Base-by-base conservation (phyloP, 2,113 vertebrate species). In the Cranoglanis bouderius region DNA sequence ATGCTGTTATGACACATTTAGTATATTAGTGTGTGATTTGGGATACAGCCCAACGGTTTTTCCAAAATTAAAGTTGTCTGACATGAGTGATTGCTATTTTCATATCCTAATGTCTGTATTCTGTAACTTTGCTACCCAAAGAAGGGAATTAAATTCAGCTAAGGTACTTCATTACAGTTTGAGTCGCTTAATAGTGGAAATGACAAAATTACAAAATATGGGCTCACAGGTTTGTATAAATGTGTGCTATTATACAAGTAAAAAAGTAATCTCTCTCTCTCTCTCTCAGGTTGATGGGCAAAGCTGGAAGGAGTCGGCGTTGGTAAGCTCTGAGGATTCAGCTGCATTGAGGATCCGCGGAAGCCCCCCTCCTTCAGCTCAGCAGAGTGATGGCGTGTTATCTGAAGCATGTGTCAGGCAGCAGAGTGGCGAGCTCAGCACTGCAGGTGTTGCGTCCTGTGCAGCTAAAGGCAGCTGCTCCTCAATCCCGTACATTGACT, bases 391-490 rank as follows among this genome's bases (percentile, higher is more conserved):
- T 16, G 88, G 88, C 91, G 91, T 55, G 94, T 92, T 92, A 51
- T 95, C 94, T 89, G 94, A 38, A 43, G 94, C 90, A 95, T 94
- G 93, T 94, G 67, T 65, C 91, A 96, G 59, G 93, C 95, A 75
- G 85, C 86, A 78, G 67, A 35, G 75, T 49, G 57, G 57, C n/a
- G 97, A 96, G 88, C 97, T 95, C 93, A 97, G 95, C 88, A 97
- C 94, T 96, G 97, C 97, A 99, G 98, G 98, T 99, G 97, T 97
- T 96, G 95, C 98, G 94, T 97, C 96, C 93, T 92, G 93, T 91
- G 94, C 96, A 95, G 95, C 97, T 90, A 92, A 93, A 93, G 96
- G 96, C 96, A 97, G 96, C 95, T 95, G 94, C 93, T 94, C 95
- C 87, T 97, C 96, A 93, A 96, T 97, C 91, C 96, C 97, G 89